A percentile compares a stretch with the other conserved stretches of the same genome.
These are phyloP conservation scores for Heliopora coerulea DNA, from an alignment of 92 coral and sea anemone genomes.

Conservation along the genomic window DNA sequence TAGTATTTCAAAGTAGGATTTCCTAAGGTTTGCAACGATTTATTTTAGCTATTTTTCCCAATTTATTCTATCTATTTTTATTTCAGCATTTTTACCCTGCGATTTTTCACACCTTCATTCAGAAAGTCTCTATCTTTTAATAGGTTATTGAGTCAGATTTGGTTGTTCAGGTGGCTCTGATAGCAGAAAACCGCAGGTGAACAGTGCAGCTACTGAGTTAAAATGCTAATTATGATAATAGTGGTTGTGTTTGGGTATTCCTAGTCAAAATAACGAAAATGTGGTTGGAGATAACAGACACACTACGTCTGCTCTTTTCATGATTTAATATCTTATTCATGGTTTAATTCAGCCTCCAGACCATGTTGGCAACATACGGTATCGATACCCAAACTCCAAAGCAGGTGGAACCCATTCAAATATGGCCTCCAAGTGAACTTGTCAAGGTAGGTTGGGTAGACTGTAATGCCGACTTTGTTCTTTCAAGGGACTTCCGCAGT, in stretches of 20 bases:
- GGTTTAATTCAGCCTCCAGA: constrained; percentile 64
- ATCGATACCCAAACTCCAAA: constrained; percentile 96
- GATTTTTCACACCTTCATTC: not conserved
- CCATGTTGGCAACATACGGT: constrained; percentile 93
- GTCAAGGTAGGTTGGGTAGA: constrained; percentile 62
- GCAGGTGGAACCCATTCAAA: constrained; percentile 91
- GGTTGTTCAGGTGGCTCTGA: constrained; percentile 93
- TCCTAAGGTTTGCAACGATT: too few relatives aligned
- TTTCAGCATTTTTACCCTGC: too few relatives aligned
- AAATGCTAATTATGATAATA: not conserved
- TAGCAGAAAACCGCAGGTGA: constrained; percentile 91
- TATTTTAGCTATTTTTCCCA: too few relatives aligned
- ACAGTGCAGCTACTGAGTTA: too few relatives aligned
- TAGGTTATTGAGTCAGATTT: constrained; percentile 87
- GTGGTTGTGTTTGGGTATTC: too few relatives aligned
- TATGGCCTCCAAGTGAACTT: constrained; percentile 93
- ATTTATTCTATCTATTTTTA: not conserved
- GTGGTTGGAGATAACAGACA: too few relatives aligned
- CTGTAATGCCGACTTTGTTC: too few relatives aligned
- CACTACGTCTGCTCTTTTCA: too few relatives aligned
- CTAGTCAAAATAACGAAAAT: too few relatives aligned
- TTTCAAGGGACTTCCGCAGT: too few relatives aligned
- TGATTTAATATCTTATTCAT: not conserved
- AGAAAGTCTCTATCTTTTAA: not conserved
- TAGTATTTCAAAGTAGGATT: too few relatives aligned